Conservation (phyloP, 1,140 invertebrate species). For the Panagrolaimus sp. region DNA sequence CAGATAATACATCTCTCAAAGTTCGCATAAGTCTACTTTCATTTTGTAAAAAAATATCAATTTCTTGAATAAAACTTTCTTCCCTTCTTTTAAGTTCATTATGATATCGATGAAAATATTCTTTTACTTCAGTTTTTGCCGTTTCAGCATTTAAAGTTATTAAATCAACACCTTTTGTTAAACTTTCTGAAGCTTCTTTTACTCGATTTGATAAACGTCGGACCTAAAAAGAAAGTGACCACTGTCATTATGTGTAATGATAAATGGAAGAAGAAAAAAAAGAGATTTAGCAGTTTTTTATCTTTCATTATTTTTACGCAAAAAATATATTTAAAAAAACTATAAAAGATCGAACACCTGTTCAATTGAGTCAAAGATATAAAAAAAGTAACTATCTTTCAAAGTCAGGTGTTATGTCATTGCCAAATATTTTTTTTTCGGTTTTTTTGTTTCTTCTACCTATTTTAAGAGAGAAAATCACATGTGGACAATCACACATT, state of each 20-base stretch:
- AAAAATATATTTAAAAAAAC: not conserved
- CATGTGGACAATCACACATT: slow-evolving; percentile 4
- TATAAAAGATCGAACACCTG: slow-evolving; percentile 10
- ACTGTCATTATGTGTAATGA: not conserved
- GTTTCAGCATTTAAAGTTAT: slow-evolving; percentile 49
- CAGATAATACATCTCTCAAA: slow-evolving; percentile 42
- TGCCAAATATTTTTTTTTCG: not conserved
- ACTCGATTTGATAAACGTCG: slow-evolving; percentile 48
- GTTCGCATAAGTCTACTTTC: slow-evolving; percentile 46
- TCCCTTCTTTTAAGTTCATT: slow-evolving; percentile 48
- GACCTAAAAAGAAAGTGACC: slow-evolving; percentile 34
- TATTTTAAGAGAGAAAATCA: not conserved
- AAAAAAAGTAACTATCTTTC: too few relatives aligned
- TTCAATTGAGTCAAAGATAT: too few relatives aligned
- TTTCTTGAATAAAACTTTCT: slow-evolving; percentile 52
- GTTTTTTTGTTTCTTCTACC: not conserved
- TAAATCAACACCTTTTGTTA: slow-evolving; percentile 47
- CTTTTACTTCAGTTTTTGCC: slow-evolving; percentile 54
- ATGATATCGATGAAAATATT: slow-evolving; percentile 55
- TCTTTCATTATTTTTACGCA: slow-evolving; percentile 1
- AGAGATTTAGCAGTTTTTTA: not conserved
- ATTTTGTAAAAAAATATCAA: slow-evolving; percentile 51
- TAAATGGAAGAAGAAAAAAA: not conserved
- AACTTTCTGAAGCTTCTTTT: slow-evolving; percentile 48
- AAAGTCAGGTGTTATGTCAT: not conserved